phyloP scores from a whole-genome alignment of 92 coral and sea anemone genomes.

The Actinernus sp. region DNA sequence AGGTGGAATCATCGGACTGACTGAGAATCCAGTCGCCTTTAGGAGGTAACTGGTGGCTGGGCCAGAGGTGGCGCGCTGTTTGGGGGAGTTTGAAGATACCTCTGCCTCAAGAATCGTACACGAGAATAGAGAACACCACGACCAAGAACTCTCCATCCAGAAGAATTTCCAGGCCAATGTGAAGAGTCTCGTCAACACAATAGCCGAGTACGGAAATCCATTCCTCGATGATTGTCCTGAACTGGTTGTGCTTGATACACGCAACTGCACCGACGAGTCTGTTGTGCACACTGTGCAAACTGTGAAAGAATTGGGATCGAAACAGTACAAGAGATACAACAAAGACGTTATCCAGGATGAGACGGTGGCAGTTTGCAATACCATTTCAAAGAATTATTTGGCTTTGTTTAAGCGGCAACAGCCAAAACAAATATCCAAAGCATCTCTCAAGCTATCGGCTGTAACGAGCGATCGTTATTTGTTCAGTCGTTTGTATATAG shows the following conservation, averaged over 20 bases:
- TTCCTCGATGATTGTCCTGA: constrained; percentile 42
- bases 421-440: constrained; percentile 8
- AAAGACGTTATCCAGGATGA: constrained; percentile 18
- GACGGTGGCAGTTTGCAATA: constrained; percentile 33
- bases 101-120: neutral
- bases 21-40: constrained; percentile 45
- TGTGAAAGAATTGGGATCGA: constrained; percentile 4
- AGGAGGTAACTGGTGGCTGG: constrained; percentile 20
- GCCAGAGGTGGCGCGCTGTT: constrained; percentile 4
- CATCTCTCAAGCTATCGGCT: constrained; percentile 18
- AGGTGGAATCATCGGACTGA: constrained; percentile 48
- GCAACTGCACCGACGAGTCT: constrained; percentile 16
- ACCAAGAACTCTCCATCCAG: constrained; percentile 24
- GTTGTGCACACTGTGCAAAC: constrained; percentile 11
- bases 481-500: constrained; percentile 44
- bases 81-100: constrained; percentile 11
- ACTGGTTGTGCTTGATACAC: constrained; percentile 32
- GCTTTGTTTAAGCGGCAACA: constrained; percentile 41
- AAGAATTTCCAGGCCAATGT: constrained; percentile 19
- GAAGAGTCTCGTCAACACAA: constrained; percentile 22
- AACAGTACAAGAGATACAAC: constrained; percentile 18
- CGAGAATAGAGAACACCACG: constrained; percentile 5
- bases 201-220: constrained; percentile 34
- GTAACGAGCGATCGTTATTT: constrained; percentile 24
- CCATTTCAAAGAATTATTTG: constrained; percentile 37